phyloP scores from a whole-genome alignment of 2,113 vertebrate species.

The Junco hyemalis region DNA sequence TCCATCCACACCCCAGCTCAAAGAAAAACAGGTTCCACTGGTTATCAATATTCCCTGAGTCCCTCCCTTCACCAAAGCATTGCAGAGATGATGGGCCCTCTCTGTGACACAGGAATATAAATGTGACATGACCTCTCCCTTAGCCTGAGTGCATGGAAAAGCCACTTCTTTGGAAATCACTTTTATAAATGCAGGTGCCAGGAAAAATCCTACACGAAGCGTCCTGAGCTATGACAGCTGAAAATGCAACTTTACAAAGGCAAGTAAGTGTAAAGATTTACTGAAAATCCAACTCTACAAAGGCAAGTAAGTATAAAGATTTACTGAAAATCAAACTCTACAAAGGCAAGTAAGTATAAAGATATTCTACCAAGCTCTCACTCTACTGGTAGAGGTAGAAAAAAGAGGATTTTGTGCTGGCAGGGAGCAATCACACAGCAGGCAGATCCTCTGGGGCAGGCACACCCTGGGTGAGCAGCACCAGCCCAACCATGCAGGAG shows the following conservation, averaged over 20 bases:
- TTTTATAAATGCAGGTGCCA: not conserved
- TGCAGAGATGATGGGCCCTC: not conserved
- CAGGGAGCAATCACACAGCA: not conserved
- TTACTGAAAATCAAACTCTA: not conserved
- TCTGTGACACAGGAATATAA: not conserved
- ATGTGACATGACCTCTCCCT: not conserved
- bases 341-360: not conserved
- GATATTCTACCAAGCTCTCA: not conserved
- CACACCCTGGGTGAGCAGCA: not conserved
- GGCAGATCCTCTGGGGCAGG: fast-evolving
- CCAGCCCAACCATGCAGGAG: not conserved
- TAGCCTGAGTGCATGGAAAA: not conserved
- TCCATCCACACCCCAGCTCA: not conserved
- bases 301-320: not conserved
- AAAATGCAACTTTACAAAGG: not conserved
- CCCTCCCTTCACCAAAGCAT: not conserved
- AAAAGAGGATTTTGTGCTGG: not conserved
- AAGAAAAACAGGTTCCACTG: not conserved
- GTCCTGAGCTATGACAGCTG: not conserved
- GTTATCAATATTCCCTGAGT: not conserved
- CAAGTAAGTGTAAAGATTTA: not conserved
- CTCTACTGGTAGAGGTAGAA: not conserved
- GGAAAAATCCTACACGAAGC: not conserved
- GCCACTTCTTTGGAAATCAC: not conserved
- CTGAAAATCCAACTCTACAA: not conserved